These are phyloP conservation scores for Pseudococcus viburni DNA, from an alignment of 2,888 invertebrate genomes.

Conservation along the genomic window DNA sequence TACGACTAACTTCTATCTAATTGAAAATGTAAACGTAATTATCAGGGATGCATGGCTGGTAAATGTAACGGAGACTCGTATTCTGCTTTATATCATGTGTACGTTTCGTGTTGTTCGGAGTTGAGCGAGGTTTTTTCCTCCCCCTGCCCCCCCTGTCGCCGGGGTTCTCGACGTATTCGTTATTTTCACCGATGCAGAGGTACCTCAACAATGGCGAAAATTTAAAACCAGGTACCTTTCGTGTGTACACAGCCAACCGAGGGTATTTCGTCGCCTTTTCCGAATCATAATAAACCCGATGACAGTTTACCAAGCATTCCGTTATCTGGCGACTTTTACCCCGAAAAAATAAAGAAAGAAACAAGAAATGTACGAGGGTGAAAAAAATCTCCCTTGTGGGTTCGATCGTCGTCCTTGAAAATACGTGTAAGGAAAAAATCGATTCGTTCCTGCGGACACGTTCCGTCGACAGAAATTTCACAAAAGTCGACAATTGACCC, in stretches of 20 bases:
- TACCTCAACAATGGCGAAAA: constrained; percentile 3
- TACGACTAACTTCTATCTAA: constrained; percentile 39
- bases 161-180: neutral
- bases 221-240: neutral
- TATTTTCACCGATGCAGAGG: neutral
- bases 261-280: neutral
- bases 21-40: constrained; percentile 61
- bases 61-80: constrained; percentile 40
- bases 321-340: neutral
- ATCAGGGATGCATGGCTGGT: constrained; percentile 38
- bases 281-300: neutral
- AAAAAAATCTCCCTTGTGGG: neutral
- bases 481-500: neutral
- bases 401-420: constrained; percentile 3
- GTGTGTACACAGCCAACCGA: neutral
- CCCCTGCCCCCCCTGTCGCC: neutral
- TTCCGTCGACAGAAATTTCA: neutral
- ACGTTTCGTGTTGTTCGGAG: constrained; percentile 28
- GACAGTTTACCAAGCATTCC: neutral
- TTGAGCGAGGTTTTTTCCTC: neutral
- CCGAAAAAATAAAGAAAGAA: neutral
- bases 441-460: neutral
- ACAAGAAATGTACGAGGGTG: neutral
- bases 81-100: constrained; percentile 8
- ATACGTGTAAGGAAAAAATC: neutral